Evolutionary conservation across 2,888 invertebrate species (phyloP), one percentile per base, ranked within the genome.

Genomic region (Mongoloraphidia duomilia): DNA sequence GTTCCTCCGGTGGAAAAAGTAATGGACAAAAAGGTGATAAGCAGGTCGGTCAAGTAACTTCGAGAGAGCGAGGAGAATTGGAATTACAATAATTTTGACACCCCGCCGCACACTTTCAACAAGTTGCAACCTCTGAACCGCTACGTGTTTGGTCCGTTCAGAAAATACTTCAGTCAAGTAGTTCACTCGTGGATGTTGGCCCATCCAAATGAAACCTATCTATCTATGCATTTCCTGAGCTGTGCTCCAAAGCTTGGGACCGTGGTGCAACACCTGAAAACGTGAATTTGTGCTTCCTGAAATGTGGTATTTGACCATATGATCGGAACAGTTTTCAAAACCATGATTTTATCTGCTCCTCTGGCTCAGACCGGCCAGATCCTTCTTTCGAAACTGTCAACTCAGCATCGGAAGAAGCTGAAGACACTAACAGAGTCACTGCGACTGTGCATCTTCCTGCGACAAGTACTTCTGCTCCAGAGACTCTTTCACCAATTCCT

Each of bases 31-130:
- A n/a, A n/a, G n/a, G n/a, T n/a, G n/a, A n/a, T n/a, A n/a, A n/a
- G 44, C 49, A 49, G 26, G 17, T 46, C 8, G 46, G 37, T 4
- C 37, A 49, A 13, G 44, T 49, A 5, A 49, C 41, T 9, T 49
- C 46, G 11, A 34, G 44, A 34, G 44, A 49, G 45, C 38, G 34
- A 37, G 44, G 45, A 38, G 44, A n/a, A 12, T 43, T 46, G 41
- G 12, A n/a, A 12, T n/a, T 13, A 10, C 41, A 41, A 10, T n/a
- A n/a, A n/a, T n/a, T n/a, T n/a, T n/a, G n/a, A n/a, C n/a, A n/a
- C n/a, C 49, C 59, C 60, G 12, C 60, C 59, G 6, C 59, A 61
- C 44, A 59, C 57, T 48, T 53, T 54, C 26, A 58, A 62, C 47
- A 58, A 57, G 46, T 44, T 60, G n/a, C 60, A 62, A 51, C 61